phyloP scores from a whole-genome alignment of 1,140 invertebrate species.

The Musca domestica region DNA sequence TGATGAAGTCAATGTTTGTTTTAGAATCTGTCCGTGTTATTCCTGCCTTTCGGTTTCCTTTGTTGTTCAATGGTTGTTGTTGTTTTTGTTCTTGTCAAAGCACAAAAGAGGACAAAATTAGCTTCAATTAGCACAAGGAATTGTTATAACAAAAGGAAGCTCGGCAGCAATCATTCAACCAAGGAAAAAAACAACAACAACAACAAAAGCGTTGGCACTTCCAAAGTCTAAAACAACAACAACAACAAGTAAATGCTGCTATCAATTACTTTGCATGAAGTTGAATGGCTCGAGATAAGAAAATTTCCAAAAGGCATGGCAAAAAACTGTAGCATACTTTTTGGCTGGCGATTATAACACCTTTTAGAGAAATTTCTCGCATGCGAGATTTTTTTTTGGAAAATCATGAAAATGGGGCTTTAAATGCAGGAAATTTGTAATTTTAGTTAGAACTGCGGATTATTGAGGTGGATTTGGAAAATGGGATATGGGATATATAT shows the following conservation, averaged over 20 bases:
- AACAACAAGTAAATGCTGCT: neutral
- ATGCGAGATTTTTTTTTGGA: neutral
- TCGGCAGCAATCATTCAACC: too few relatives aligned
- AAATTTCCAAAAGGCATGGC: neutral
- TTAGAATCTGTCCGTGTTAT: too few relatives aligned
- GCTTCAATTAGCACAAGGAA: constrained; percentile 14
- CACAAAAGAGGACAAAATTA: constrained; percentile 6
- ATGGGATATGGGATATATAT: too few relatives aligned
- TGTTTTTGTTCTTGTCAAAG: neutral
- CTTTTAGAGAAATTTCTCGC: neutral
- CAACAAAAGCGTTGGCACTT: neutral
- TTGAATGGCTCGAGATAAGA: too few relatives aligned
- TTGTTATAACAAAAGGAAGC: too few relatives aligned
- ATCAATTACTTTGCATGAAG: neutral
- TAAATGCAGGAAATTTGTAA: too few relatives aligned
- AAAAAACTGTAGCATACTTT: neutral
- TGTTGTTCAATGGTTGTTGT: constrained; percentile 7
- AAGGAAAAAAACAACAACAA: neutral
- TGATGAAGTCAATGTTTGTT: too few relatives aligned
- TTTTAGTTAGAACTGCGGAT: too few relatives aligned
- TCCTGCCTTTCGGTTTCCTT: too few relatives aligned
- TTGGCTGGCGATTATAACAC: neutral
- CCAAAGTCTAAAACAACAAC: neutral
- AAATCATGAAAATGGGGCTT: too few relatives aligned
- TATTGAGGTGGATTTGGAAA: too few relatives aligned